phyloP scores from a whole-genome alignment of 2,797 vertebrate species.

The Ibycter americanus region DNA sequence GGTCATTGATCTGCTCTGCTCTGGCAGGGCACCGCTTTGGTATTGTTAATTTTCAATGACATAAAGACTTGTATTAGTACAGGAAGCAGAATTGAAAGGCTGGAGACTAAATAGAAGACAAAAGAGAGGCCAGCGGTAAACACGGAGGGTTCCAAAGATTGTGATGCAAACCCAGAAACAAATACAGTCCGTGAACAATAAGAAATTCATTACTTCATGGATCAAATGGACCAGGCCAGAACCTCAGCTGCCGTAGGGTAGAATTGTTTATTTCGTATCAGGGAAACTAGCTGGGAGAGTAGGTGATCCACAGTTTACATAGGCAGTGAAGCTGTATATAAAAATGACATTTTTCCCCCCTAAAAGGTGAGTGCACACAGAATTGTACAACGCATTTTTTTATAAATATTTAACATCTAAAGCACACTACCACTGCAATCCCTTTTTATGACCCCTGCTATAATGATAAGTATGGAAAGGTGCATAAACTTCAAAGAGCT shows the following conservation, averaged over 20 bases:
- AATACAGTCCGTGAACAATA: slow-evolving; percentile 31
- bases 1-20: slow-evolving; percentile 61
- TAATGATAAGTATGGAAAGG: slow-evolving; percentile 59
- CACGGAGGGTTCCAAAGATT: not conserved
- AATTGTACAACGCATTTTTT: slow-evolving; percentile 21
- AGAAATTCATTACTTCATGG: not conserved
- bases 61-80: slow-evolving; percentile 31
- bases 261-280: not conserved
- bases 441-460: slow-evolving; percentile 53
- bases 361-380: not conserved
- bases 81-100: not conserved
- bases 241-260: not conserved
- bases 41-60: slow-evolving; percentile 61
- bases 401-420: slow-evolving; percentile 50
- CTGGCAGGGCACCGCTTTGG: slow-evolving; percentile 13
- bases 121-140: not conserved
- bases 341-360: not conserved
- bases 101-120: not conserved
- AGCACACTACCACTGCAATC: slow-evolving; percentile 15
- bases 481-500: slow-evolving; percentile 68
- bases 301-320: not conserved
- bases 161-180: slow-evolving; percentile 34
- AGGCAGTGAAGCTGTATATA: not conserved
- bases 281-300: not conserved
- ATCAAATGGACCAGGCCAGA: slow-evolving; percentile 21